phyloP scores from a whole-genome alignment of 2,888 invertebrate species.

The Meliscaeva auricollis region DNA sequence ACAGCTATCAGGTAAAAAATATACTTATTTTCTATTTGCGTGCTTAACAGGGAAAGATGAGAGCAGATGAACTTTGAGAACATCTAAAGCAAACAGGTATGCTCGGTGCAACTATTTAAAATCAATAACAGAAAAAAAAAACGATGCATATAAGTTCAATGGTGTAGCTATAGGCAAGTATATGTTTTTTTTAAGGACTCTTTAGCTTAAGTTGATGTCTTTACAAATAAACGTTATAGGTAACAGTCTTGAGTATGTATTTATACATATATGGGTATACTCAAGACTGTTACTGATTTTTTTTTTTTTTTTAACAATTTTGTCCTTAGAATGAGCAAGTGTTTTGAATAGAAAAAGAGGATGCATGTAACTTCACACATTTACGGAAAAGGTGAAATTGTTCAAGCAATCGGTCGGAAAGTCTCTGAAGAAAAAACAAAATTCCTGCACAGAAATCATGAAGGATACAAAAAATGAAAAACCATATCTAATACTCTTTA shows the following conservation, averaged over 20 bases:
- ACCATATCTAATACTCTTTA: constrained; percentile 10
- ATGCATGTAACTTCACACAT: constrained; percentile 37
- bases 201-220: constrained; percentile 33
- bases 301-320: neutral
- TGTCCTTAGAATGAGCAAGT: neutral
- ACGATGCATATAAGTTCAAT: neutral
- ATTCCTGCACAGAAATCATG: constrained; percentile 6
- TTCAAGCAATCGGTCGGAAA: constrained; percentile 15
- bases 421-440: no score
- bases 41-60: constrained; percentile 46
- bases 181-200: constrained; percentile 6
- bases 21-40: constrained; percentile 40
- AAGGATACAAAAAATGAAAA: neutral
- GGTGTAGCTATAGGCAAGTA: neutral
- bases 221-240: constrained; percentile 25
- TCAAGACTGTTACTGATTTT: constrained; percentile 19
- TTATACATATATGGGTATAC: no score
- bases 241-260: no score
- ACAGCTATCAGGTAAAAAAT: constrained; percentile 31
- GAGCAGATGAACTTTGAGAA: constrained; percentile 32
- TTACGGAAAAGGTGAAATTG: constrained; percentile 43
- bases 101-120: constrained; percentile 53
- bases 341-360: neutral
- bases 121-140: constrained; percentile 16
- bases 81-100: no score